Base-by-base conservation (phyloP, 2,113 vertebrate species). In the Phasianus colchicus region DNA sequence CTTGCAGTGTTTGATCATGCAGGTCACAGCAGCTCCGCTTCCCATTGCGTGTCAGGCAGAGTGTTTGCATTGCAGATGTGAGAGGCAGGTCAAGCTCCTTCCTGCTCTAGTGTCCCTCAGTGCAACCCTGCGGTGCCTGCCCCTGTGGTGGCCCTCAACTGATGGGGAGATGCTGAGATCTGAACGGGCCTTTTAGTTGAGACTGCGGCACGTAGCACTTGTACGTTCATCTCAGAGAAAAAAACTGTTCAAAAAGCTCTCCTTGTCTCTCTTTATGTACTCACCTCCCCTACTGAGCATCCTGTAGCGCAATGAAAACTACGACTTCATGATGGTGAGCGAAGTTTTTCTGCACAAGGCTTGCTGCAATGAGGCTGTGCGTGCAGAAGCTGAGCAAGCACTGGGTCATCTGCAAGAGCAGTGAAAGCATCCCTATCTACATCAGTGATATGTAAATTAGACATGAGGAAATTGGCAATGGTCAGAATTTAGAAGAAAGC, bases 91-190 rank as follows among this genome's bases (percentile, higher is more conserved):
- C 47, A 74, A 67, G 38, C 40, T 90, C 69, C 52, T 88, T 83
- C 0, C 0, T 19, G 87, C 50, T 45, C 43, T 21, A 0, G 0
- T 13, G 38, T 80, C 42, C 20, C 13, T 78, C 47, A 9, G 25
- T 0, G 7, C 4, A 6, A 45, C 70, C 29, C 40, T 1, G 0
- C 0, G 1, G 48, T 55, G 54, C 67, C 64, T 6, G 19, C 25
- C 85, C 43, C 70, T 88, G 65, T 73, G 3, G 0, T 2, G 0
- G 24, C 50, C 50, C 61, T 47, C 52, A 45, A 8, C 19, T 1
- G 3, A 18, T n/a, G 52, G 74, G 69, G 73, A 85, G 71, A 38
- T 57, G 57, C 61, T 9, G 24, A 82, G n/a, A 67, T 25, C 42
- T 55, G 10, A 3, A 1, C 3, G 11, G 57, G 8, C 11, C 45